These are phyloP conservation scores for Moxostoma hubbsi DNA, from an alignment of 2,797 vertebrate genomes.

Conservation along the genomic window DNA sequence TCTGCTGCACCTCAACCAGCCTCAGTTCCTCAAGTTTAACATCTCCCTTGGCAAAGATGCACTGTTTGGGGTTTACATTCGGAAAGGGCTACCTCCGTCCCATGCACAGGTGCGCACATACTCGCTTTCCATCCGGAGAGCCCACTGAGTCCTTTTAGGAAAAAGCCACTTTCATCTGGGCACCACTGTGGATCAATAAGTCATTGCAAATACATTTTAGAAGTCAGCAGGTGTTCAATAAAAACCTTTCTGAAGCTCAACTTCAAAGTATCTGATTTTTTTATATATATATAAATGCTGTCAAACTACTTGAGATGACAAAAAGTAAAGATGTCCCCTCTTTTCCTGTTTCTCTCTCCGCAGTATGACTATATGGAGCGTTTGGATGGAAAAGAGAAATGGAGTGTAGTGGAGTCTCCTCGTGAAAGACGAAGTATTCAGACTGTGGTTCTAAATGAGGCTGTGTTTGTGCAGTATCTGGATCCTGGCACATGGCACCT, in stretches of 20 bases:
- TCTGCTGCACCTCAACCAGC: slow-evolving; percentile 84
- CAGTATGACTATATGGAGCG: slow-evolving; percentile 99
- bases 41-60: slow-evolving; percentile 89
- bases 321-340: not conserved
- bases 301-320: slow-evolving; percentile 15
- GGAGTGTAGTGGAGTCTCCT: slow-evolving; percentile 95
- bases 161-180: slow-evolving; percentile 11
- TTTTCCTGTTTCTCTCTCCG: slow-evolving; percentile 19
- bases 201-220: slow-evolving; percentile 40
- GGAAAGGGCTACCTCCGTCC: slow-evolving; percentile 88
- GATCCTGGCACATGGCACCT: slow-evolving; percentile 95
- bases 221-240: slow-evolving; percentile 44
- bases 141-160: slow-evolving; percentile 26
- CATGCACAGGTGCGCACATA: slow-evolving; percentile 68
- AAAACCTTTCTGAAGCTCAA: slow-evolving; percentile 17
- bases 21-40: slow-evolving; percentile 91
- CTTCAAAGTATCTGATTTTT: slow-evolving; percentile 28
- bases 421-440: slow-evolving; percentile 93
- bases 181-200: slow-evolving; percentile 19
- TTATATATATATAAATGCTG: slow-evolving; percentile 17
- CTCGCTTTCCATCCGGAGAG: not conserved
- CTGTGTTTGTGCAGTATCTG: slow-evolving; percentile 95
- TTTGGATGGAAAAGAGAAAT: slow-evolving; percentile 97
- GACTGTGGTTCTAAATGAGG: slow-evolving; percentile 95
- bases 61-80: slow-evolving; percentile 88